Evolutionary conservation across 2,797 vertebrate genomes (phyloP).

Genomic region (Limnodromus scolopaceus): DNA sequence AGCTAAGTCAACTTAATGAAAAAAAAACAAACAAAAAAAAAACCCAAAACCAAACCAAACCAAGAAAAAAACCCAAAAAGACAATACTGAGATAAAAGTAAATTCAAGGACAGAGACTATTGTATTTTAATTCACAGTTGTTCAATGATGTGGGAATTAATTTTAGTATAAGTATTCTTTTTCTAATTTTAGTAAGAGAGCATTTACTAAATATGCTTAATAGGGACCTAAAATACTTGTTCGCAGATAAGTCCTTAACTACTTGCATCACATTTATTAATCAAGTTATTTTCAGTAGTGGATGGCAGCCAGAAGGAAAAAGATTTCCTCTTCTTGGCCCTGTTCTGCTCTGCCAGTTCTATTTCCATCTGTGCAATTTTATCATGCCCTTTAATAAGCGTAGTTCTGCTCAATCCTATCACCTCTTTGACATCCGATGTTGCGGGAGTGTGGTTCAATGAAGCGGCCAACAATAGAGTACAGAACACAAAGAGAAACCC

Average conservation of each 20-base stretch:
- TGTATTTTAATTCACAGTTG: not conserved
- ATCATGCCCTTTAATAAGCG: not conserved
- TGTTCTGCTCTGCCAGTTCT: not conserved
- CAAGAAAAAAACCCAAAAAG: not conserved
- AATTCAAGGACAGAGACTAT: not conserved
- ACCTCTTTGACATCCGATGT: not conserved
- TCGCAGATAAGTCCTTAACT: not conserved
- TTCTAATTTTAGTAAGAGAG: not conserved
- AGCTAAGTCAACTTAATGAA: no score
- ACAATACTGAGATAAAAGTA: not conserved
- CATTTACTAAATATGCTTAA: not conserved
- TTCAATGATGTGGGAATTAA: not conserved
- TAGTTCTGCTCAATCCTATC: not conserved
- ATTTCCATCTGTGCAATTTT: not conserved
- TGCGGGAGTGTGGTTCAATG: not conserved
- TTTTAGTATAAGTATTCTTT: not conserved
- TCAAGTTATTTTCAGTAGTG: not conserved
- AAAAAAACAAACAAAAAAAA: not conserved
- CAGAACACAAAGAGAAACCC: not conserved
- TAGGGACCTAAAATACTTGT: not conserved
- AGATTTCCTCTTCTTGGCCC: not conserved
- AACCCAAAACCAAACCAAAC: not conserved
- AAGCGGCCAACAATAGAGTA: not conserved
- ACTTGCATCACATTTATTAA: not conserved
- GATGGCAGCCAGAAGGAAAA: not conserved